Evolutionary conservation across 1,140 invertebrate genomes (phyloP).

Genomic region (Marisa cornuarietis): DNA sequence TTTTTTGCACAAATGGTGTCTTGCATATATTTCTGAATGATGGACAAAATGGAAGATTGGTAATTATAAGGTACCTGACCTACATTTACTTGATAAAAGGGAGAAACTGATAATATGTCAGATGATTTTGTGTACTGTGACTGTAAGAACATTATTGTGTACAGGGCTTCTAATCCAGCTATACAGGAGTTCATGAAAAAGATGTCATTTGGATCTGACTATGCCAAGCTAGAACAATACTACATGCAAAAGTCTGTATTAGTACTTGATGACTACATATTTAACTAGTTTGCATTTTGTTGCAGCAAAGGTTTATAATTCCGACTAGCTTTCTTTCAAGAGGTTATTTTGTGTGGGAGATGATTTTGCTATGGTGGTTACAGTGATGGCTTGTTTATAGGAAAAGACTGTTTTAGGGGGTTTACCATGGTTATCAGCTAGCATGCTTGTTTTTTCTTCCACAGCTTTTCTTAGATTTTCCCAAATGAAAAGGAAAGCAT

Average conservation of each 20-base stretch:
- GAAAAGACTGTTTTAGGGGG: too few relatives aligned
- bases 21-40: too few relatives aligned
- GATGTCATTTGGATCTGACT: constrained; percentile 61
- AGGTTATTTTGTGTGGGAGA: neutral
- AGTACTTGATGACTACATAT: neutral
- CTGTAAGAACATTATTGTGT: constrained; percentile 31
- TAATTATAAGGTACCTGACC: neutral
- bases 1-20: too few relatives aligned
- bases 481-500: too few relatives aligned
- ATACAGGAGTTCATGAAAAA: constrained; percentile 80
- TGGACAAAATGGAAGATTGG: too few relatives aligned
- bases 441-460: too few relatives aligned
- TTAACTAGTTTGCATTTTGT: neutral
- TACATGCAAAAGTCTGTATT: constrained; percentile 73
- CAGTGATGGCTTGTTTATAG: too few relatives aligned
- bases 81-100: neutral
- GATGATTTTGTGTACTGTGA: neutral
- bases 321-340: neutral
- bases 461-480: too few relatives aligned
- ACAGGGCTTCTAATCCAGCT: constrained; percentile 79
- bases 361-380: too few relatives aligned
- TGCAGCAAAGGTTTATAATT: too few relatives aligned
- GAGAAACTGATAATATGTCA: too few relatives aligned
- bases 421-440: too few relatives aligned
- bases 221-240: constrained; percentile 74